Evolutionary conservation across 2,113 vertebrate species (phyloP).

Genomic region (Ochotona princeps): DNA sequence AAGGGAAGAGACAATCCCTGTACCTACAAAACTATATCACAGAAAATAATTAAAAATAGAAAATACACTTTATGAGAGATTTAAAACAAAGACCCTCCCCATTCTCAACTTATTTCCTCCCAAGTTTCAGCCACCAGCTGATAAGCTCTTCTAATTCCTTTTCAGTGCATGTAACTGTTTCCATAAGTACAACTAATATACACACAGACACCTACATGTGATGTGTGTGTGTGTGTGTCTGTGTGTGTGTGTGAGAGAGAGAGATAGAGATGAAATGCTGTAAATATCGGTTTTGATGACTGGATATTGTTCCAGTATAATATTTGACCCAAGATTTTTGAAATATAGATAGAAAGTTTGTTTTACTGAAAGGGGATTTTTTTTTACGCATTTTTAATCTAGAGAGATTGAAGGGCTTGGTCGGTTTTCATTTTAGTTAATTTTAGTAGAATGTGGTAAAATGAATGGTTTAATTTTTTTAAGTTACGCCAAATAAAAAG

Average conservation of each 20-base stretch:
- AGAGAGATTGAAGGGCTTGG: not conserved
- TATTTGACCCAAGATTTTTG: not conserved
- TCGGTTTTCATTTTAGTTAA: not conserved
- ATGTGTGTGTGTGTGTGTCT: not conserved
- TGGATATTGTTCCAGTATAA: constrained; percentile 1
- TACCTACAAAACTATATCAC: no score
- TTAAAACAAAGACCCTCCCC: not conserved
- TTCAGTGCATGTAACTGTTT: not conserved
- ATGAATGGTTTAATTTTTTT: not conserved
- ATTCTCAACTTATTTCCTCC: not conserved
- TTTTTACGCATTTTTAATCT: not conserved
- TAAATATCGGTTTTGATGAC: constrained; percentile 13
- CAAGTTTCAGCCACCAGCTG: not conserved
- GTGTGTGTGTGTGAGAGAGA: not conserved
- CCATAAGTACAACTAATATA: no score
- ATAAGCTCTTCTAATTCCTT: not conserved
- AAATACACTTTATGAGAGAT: not conserved
- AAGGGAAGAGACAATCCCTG: no score
- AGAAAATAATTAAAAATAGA: no score
- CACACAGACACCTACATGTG: no score
- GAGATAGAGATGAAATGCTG: not conserved
- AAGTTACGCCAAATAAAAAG: not conserved
- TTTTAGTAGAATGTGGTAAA: not conserved
- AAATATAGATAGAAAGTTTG: not conserved
- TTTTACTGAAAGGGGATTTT: not conserved